Base-by-base conservation (phyloP, 2,888 invertebrate genomes). In the Tachina grossa region DNA sequence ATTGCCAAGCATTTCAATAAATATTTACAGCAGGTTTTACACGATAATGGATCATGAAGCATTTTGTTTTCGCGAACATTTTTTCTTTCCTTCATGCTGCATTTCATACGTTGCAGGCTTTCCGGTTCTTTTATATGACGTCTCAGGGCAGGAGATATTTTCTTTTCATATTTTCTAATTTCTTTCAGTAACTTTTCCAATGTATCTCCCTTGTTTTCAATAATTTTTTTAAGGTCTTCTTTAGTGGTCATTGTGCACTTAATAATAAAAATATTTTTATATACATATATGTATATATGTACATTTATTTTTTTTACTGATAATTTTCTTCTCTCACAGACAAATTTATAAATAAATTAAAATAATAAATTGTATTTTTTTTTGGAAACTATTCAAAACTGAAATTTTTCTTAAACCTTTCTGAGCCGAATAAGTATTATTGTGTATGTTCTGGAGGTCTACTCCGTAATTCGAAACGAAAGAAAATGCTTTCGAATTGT, bases 11-110 rank as follows among this genome's bases (percentile, higher is more conserved):
- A 55, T 55, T 72, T 13, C 51, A 81, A 13, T 59, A 81, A 31
- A 59, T 74, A 74, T 66, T 68, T 66, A 31, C 51, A 81, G 16
- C 74, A 68, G 31, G 53, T 43, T 45, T 59, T 66, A 19, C 66
- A 59, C 51, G 74, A 51, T 66, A 61, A 19, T 45, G 19, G 55
- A 68, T 74, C 53, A 16, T 31, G 31, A 4, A 66, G n/a, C 0
- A 66, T 13, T 39, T 74, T 47, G 0, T 22, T 47, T 47, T 72
- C 41, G 11, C 9, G 1, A 4, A 6, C 2, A 2, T 2, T 47
- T 39, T 43, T 41, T n/a, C 19, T 63, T 9, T 14, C 4, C 6
- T 39, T 0, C 1, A 59, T 31, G 1, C 51, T 11, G 4, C 31
- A 14, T 59, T 74, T 57, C 1, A 66, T 41, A 2, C 57, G 51